Evolutionary conservation across 2,888 invertebrate species (phyloP).

Genomic region (Chloroclystis v-ata): DNA sequence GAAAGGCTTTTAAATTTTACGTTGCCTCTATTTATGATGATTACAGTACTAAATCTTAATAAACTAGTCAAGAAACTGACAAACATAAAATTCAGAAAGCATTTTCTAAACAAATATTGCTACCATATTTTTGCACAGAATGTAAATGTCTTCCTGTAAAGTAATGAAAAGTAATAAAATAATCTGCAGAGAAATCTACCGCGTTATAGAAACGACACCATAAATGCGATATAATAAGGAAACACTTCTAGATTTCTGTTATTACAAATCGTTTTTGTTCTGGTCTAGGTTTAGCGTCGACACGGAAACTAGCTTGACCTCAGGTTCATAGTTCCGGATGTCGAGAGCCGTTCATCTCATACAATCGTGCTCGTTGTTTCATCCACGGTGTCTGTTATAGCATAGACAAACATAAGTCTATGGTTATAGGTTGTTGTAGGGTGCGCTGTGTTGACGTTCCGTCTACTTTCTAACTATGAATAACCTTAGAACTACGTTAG

Average conservation of each 20-base stretch:
- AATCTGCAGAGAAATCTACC: too few relatives aligned
- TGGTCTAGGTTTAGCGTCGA: constrained; percentile 11
- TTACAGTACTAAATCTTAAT: too few relatives aligned
- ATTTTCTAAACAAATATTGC: too few relatives aligned
- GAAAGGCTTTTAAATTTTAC: too few relatives aligned
- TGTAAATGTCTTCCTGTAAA: too few relatives aligned
- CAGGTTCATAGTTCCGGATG: constrained; percentile 27
- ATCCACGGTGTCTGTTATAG: neutral
- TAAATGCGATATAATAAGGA: neutral
- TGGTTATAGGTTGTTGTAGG: too few relatives aligned
- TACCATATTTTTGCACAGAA: too few relatives aligned
- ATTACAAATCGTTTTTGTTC: constrained; percentile 11
- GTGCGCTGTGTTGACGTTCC: neutral
- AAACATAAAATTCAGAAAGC: too few relatives aligned
- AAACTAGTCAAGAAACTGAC: too few relatives aligned
- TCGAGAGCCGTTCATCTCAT: constrained; percentile 21
- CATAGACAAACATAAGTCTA: too few relatives aligned
- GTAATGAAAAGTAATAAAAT: too few relatives aligned
- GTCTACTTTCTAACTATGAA: constrained; percentile 1
- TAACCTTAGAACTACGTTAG: neutral
- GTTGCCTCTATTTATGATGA: too few relatives aligned
- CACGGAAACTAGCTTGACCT: constrained; percentile 25
- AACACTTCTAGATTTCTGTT: neutral
- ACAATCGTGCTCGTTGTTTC: constrained; percentile 23
- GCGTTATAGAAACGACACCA: neutral